Evolutionary conservation across 1,140 invertebrate genomes (phyloP), one percentile per base, ranked within the genome.

Genomic region (Tetragnatha versicolor): DNA sequence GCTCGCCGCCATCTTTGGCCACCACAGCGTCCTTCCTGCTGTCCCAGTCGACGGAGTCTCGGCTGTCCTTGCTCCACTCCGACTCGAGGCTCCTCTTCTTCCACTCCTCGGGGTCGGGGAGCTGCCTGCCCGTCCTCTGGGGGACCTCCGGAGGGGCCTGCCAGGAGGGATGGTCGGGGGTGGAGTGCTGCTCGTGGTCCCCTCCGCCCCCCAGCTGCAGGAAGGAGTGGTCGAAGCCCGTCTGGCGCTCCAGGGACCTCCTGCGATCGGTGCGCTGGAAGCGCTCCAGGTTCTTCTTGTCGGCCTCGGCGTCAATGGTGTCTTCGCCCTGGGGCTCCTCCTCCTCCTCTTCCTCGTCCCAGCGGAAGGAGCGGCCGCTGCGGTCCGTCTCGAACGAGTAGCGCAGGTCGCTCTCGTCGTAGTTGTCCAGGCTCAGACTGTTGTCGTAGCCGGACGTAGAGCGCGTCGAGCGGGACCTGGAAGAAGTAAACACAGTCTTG

Each of bases 161-260:
- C n/a, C n/a, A n/a, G n/a, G n/a, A n/a, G n/a, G n/a, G n/a, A n/a
- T n/a, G n/a, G n/a, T n/a, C n/a, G n/a, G n/a, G n/a, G n/a, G n/a
- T n/a, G n/a, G n/a, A n/a, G n/a, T n/a, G n/a, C n/a, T n/a, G n/a
- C n/a, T n/a, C n/a, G n/a, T n/a, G n/a, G n/a, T n/a, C n/a, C n/a
- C n/a, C n/a, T n/a, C n/a, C n/a, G n/a, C n/a, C n/a, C n/a, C n/a
- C n/a, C n/a, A n/a, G n/a, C n/a, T n/a, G n/a, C n/a, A n/a, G n/a
- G n/a, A n/a, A n/a, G 4, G 73, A 77, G 17, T 77, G 63, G 27
- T 81, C 80, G 31, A 81, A 81, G n/a, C 80, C 72, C 14, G 58
- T 70, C 29, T 81, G 80, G 7, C 80, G 85, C 86, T 82, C 85
- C 86, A 81, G 42, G 68, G 73, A 77, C 14, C 80, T 72, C 5